Base-by-base conservation (phyloP, 2,797 vertebrate genomes). In the Margarornis squamiger region DNA sequence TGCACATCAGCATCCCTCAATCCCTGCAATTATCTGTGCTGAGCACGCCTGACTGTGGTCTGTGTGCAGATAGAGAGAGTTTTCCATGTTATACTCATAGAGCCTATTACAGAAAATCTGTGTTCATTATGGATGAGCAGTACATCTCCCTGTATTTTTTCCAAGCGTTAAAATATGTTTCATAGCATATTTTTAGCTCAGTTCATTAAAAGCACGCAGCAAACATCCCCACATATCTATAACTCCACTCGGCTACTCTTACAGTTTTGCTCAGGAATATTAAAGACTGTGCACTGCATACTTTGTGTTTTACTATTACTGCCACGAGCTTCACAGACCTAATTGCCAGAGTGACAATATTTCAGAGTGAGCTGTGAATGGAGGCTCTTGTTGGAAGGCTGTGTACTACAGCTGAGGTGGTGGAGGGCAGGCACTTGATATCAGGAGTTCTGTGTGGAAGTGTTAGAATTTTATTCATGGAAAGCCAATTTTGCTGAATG, bases 401-500 rank as follows among this genome's bases (percentile, higher is more conserved):
- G 3, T 49, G 71, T 9, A 18, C 80, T 89, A 82, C 75, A 77
- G 73, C 62, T n/a, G 68, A 89, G 93, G 93, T 43, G 34, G 87
- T 57, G 67, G 63, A 91, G 93, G 87, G 87, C 80, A 96, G 48
- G 39, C 86, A 59, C 55, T 78, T 82, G 49, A 22, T 52, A 66
- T 41, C 38, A 68, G 38, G 29, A 34, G 49, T 10, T 22, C 67
- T 80, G 51, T 81, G 68, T 51, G 77, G 48, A 91, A 93, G 74
- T 23, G 27, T 72, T 18, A 54, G 57, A 46, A 22, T 91, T 89
- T 85, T 79, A 92, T 87, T 87, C 62, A 57, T 14, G 49, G 79
- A 87, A 91, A 94, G 48, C 20, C 68, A 82, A 17, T 85, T 94
- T 43, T 67, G 71, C 54, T 93, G 88, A 90, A 66, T 81, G 51